Conservation (phyloP, 2,888 invertebrate species). For the Pheosia tremula region DNA sequence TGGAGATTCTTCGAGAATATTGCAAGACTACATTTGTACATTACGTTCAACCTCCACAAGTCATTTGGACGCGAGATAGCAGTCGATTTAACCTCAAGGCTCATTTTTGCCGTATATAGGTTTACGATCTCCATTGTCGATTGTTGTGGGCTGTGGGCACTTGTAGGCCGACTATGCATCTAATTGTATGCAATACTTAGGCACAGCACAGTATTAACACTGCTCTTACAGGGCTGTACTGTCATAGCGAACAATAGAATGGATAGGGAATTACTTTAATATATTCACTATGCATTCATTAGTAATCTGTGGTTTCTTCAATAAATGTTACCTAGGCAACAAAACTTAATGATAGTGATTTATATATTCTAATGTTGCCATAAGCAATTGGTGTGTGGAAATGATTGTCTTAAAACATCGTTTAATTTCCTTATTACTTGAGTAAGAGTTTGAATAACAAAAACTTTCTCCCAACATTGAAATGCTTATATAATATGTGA, state of each 20-base stretch:
- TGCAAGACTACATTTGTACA: slow-evolving; percentile 25
- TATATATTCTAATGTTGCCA: not conserved
- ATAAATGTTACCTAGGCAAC: not conserved
- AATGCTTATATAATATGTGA: not conserved
- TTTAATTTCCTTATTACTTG: too few relatives aligned
- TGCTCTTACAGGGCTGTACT: not conserved
- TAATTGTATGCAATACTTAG: not conserved
- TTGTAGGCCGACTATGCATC: not conserved
- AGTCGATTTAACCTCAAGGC: slow-evolving; percentile 38
- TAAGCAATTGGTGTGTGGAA: not conserved
- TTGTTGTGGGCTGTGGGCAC: slow-evolving; percentile 9
- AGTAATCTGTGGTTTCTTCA: not conserved
- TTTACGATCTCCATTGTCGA: slow-evolving; percentile 43
- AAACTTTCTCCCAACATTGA: not conserved
- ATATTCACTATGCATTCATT: too few relatives aligned
- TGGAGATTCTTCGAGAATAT: slow-evolving; percentile 34
- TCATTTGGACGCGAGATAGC: slow-evolving; percentile 17
- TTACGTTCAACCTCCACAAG: slow-evolving; percentile 25
- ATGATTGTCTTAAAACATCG: not conserved
- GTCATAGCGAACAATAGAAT: not conserved
- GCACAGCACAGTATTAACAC: not conserved
- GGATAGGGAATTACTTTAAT: too few relatives aligned
- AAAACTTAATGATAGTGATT: not conserved
- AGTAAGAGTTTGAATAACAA: not conserved
- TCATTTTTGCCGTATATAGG: slow-evolving; percentile 37